A percentile compares a stretch with the other conserved stretches of the same genome.
phyloP scores from a whole-genome alignment of 1,140 invertebrate genomes.

The Plectus sambesii region DNA sequence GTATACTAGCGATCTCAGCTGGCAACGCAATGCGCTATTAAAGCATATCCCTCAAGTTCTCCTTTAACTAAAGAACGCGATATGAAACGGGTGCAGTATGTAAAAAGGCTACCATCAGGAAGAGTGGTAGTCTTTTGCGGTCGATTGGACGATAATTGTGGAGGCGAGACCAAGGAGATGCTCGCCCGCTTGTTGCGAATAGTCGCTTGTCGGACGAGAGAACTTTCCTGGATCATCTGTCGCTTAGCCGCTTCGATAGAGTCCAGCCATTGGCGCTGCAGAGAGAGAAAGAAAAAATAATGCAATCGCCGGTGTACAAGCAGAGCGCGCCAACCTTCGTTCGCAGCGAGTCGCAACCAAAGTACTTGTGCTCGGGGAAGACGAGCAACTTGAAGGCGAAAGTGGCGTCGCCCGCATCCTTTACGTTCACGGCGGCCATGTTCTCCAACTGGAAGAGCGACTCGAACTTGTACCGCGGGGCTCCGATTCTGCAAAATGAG shows the following conservation, averaged over 20 bases:
- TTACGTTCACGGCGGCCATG: not conserved
- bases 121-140: conserved; percentile 13
- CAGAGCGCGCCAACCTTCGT: no score
- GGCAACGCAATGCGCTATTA: conserved; percentile 16
- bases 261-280: conserved; percentile 80
- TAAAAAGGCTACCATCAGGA: conserved; percentile 2
- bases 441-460: not conserved
- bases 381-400: no score
- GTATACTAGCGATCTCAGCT: no score
- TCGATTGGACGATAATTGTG: conserved; percentile 19
- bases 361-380: conserved; percentile 33
- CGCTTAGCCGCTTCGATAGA: conserved; percentile 83
- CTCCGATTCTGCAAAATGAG: no score
- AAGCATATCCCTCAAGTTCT: conserved; percentile 23
- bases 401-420: no score
- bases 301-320: no score
- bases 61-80: conserved; percentile 14
- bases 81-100: conserved; percentile 7
- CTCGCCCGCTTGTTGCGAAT: conserved; percentile 49
- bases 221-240: conserved; percentile 46
- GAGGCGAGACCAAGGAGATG: conserved; percentile 35
- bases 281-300: no score
- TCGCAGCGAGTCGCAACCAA: conserved; percentile 43
- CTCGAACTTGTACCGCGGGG: not conserved
- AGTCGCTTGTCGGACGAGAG: conserved; percentile 53